Percentiles rank a stretch among this genome's conserved stretches.
phyloP scores from a whole-genome alignment of 2,888 invertebrate genomes.

The Netelia fuscicornis region DNA sequence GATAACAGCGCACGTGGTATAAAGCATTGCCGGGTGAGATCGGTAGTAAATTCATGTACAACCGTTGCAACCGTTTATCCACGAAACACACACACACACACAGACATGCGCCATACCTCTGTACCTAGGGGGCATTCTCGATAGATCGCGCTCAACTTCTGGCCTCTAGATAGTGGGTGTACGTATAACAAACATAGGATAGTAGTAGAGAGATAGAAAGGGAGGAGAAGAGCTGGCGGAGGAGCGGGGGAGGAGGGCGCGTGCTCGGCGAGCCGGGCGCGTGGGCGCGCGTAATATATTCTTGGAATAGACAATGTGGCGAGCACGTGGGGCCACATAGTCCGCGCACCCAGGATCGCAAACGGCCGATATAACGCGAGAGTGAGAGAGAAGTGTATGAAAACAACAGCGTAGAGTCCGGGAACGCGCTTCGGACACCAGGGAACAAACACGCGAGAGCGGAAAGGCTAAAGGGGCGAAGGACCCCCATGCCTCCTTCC shows the following conservation, averaged over 20 bases:
- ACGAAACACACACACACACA: no score
- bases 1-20: no score
- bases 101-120: no score
- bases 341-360: conserved; percentile 20
- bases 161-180: conserved; percentile 38
- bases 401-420: neutral
- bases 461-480: conserved; percentile 43
- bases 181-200: conserved; percentile 3
- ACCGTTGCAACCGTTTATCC: no score
- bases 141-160: conserved; percentile 3
- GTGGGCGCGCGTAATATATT: conserved; percentile 83
- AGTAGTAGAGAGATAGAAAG: neutral
- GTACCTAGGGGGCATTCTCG: neutral
- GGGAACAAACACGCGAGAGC: conserved; percentile 37
- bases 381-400: conserved; percentile 17
- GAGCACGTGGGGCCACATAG: conserved; percentile 78
- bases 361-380: neutral
- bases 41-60: no score
- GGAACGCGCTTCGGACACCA: conserved; percentile 68
- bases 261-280: conserved; percentile 72
- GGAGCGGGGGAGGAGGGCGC: conserved; percentile 56
- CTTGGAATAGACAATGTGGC: conserved; percentile 82
- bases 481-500: conserved; percentile 28
- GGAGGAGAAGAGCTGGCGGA: neutral
- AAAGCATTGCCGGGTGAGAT: no score